phyloP scores from a whole-genome alignment of 92 coral and sea anemone species.

The Muricea muricata region DNA sequence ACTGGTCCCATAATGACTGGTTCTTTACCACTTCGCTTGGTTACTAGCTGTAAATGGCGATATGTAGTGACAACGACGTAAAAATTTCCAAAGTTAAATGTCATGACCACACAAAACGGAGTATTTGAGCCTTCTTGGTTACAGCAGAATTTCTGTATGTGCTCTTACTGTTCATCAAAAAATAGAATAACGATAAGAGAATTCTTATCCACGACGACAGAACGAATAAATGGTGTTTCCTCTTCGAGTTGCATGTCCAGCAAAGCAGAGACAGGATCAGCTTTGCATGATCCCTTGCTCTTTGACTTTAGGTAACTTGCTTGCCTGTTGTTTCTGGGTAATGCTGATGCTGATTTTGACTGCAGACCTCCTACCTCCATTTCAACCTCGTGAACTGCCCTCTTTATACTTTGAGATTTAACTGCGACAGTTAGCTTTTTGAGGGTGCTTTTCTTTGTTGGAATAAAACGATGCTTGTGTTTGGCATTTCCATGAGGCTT shows the following conservation, averaged over 20 bases:
- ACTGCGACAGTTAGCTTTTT: slow-evolving; percentile 56
- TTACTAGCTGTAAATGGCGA: slow-evolving; percentile 32
- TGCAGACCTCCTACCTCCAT: slow-evolving; percentile 32
- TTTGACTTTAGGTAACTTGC: slow-evolving; percentile 47
- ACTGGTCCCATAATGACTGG: slow-evolving; percentile 67
- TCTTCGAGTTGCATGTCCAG: slow-evolving; percentile 42
- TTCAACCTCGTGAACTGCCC: too few relatives aligned
- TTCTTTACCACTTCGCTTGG: slow-evolving; percentile 27
- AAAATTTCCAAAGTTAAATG: slow-evolving; percentile 42
- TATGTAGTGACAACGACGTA: slow-evolving; percentile 56
- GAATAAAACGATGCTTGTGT: slow-evolving; percentile 57
- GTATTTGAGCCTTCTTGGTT: slow-evolving; percentile 55
- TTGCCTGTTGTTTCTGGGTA: slow-evolving; percentile 48
- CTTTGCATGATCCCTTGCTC: slow-evolving; percentile 16
- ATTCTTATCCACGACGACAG: slow-evolving; percentile 49
- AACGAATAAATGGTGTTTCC: slow-evolving; percentile 40
- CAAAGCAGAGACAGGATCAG: slow-evolving; percentile 60
- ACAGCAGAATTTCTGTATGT: slow-evolving; percentile 51
- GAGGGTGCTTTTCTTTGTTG: slow-evolving; percentile 66
- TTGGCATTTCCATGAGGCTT: slow-evolving; percentile 72
- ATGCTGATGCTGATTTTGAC: slow-evolving; percentile 45
- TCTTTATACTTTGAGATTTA: slow-evolving; percentile 33
- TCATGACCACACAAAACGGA: slow-evolving; percentile 53
- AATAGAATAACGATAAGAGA: slow-evolving; percentile 32
- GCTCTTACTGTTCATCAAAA: slow-evolving; percentile 45